phyloP scores from a whole-genome alignment of 2,888 invertebrate species.

The Pyrocoelia pectoralis region DNA sequence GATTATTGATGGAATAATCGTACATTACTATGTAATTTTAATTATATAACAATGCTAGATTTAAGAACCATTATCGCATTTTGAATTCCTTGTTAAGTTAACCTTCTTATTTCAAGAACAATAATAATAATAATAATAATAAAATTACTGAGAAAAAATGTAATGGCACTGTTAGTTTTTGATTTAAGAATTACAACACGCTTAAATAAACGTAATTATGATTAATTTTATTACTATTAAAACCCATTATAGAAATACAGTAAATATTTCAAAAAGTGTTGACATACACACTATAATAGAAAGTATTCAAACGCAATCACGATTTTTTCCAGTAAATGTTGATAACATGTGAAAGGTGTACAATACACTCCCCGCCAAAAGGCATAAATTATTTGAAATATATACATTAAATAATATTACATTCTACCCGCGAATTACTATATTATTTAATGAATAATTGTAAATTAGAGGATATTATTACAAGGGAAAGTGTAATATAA shows the following conservation, averaged over 20 bases:
- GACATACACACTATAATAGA: constrained; percentile 6
- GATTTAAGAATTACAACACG: too few relatives aligned
- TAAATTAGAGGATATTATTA: too few relatives aligned
- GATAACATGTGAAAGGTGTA: constrained; percentile 6
- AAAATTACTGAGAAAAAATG: not conserved
- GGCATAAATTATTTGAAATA: not conserved
- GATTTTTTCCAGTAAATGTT: constrained; percentile 6
- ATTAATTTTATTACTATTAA: not conserved
- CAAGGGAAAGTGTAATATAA: too few relatives aligned
- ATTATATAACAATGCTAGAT: constrained; percentile 7
- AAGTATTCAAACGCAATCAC: constrained; percentile 10
- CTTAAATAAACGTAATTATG: too few relatives aligned
- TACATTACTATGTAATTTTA: constrained; percentile 8
- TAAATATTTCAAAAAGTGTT: not conserved
- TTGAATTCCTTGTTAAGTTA: not conserved
- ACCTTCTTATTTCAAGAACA: constrained; percentile 12
- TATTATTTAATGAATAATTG: too few relatives aligned
- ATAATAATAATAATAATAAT: constrained; percentile 4
- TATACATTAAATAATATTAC: not conserved
- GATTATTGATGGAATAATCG: not conserved
- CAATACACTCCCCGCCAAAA: not conserved
- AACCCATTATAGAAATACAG: not conserved
- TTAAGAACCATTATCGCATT: constrained; percentile 5
- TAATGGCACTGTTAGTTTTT: not conserved
- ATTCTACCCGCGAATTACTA: too few relatives aligned